These are phyloP conservation scores for Oreortyx pictus DNA, from an alignment of 2,797 vertebrate genomes.

Conservation along the genomic window DNA sequence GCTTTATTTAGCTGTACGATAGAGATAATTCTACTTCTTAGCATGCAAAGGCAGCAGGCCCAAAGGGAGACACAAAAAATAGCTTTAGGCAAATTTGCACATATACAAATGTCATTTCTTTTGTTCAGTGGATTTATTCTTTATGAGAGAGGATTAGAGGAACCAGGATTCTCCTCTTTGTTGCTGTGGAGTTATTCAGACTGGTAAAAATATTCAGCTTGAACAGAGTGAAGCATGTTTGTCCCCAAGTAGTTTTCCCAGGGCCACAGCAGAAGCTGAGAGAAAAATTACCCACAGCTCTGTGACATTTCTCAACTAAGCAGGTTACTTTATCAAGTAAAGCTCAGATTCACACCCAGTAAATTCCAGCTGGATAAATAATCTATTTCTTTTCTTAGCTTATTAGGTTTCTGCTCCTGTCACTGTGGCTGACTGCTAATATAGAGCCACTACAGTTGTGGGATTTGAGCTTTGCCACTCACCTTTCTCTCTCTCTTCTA, in stretches of 20 bases:
- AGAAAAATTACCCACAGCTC: background rate
- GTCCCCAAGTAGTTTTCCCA: slow-evolving; percentile 15
- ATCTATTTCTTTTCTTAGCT: background rate
- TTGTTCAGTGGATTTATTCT: slow-evolving; percentile 44
- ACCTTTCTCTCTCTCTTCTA: slow-evolving; percentile 89
- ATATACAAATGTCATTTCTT: slow-evolving; percentile 7
- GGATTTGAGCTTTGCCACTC: slow-evolving; percentile 12
- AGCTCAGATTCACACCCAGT: slow-evolving; percentile 23
- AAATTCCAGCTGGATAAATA: background rate
- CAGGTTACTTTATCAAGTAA: background rate
- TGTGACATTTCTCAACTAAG: background rate
- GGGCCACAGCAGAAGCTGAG: background rate
- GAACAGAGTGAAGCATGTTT: slow-evolving; percentile 4
- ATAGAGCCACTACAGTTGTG: background rate
- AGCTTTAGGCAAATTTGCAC: slow-evolving; percentile 21
- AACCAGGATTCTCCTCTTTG: slow-evolving; percentile 25
- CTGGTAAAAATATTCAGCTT: slow-evolving; percentile 14
- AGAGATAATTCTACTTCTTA: background rate
- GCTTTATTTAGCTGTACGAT: background rate
- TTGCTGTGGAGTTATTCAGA: slow-evolving; percentile 35
- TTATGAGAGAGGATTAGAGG: slow-evolving; percentile 15
- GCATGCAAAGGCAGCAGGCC: background rate
- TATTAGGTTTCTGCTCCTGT: background rate
- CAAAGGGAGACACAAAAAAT: background rate
- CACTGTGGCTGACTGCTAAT: background rate